Conservation (phyloP, 2,888 invertebrate genomes). For the Autographa gamma region DNA sequence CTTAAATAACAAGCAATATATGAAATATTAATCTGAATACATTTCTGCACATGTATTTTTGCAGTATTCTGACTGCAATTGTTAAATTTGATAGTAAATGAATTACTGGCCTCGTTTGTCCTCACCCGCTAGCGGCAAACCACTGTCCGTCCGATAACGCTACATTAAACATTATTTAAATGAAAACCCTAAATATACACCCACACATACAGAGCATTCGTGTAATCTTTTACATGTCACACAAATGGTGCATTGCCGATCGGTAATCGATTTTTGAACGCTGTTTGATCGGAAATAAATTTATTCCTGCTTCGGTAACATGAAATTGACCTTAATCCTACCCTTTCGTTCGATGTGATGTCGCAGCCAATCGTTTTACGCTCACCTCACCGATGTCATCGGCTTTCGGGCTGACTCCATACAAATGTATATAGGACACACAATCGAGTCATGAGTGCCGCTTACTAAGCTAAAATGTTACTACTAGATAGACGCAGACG, state of each 20-base stretch:
- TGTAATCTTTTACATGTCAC: conserved; percentile 4
- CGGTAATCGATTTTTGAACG: conserved; percentile 4
- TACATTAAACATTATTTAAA: conserved; percentile 1
- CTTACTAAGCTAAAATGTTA: background rate
- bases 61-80: background rate
- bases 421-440: background rate
- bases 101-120: conserved; percentile 2
- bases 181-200: conserved; percentile 1
- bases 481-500: background rate
- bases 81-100: background rate
- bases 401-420: background rate
- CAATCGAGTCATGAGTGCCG: background rate
- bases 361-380: conserved; percentile 4
- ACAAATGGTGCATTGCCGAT: conserved; percentile 1
- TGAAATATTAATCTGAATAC: background rate
- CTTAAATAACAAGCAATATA: background rate
- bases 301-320: conserved; percentile 4
- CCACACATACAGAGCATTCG: background rate
- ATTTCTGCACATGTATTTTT: background rate
- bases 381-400: conserved; percentile 4
- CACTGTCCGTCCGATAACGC: background rate
- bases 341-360: conserved; percentile 4
- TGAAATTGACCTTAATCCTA: conserved; percentile 4
- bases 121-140: background rate
- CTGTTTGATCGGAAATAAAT: conserved; percentile 4